Percentiles rank a stretch among this genome's conserved stretches.
phyloP scores from a whole-genome alignment of 2,113 vertebrate species.

The Dascyllus trimaculatus region DNA sequence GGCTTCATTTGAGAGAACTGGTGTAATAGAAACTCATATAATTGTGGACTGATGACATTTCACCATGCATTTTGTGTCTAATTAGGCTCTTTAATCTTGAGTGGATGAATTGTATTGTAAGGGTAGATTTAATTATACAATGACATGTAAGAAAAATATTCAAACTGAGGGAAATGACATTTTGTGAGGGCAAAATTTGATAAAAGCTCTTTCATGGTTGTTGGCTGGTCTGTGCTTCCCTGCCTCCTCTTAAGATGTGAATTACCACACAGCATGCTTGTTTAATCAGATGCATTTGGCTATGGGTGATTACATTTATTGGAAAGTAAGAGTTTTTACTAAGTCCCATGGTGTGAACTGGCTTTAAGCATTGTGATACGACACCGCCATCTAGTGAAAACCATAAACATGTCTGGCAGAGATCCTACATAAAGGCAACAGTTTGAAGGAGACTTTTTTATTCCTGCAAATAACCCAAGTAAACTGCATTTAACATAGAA shows the following conservation, averaged over 20 bases:
- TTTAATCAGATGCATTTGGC: background rate
- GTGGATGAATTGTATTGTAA: conserved; percentile 12
- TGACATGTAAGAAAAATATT: conserved; percentile 6
- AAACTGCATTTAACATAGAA: background rate
- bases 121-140: background rate
- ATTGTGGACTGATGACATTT: conserved; percentile 2
- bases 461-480: too few relatives aligned
- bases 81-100: conserved; percentile 15
- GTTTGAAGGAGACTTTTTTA: too few relatives aligned
- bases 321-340: background rate
- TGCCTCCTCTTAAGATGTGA: background rate
- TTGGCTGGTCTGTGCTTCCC: background rate
- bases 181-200: conserved; percentile 24
- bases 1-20: conserved; percentile 5
- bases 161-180: conserved; percentile 1
- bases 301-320: background rate
- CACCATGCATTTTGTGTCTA: background rate
- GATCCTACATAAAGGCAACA: too few relatives aligned
- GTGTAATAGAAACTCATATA: background rate
- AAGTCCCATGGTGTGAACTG: too few relatives aligned
- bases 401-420: too few relatives aligned
- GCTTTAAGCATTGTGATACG: conserved; percentile 4
- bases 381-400: conserved; percentile 58
- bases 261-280: background rate
- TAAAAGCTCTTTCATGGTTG: conserved; percentile 8